Base-by-base conservation (phyloP, 2,888 invertebrate genomes). In the Octodonta nipae region DNA sequence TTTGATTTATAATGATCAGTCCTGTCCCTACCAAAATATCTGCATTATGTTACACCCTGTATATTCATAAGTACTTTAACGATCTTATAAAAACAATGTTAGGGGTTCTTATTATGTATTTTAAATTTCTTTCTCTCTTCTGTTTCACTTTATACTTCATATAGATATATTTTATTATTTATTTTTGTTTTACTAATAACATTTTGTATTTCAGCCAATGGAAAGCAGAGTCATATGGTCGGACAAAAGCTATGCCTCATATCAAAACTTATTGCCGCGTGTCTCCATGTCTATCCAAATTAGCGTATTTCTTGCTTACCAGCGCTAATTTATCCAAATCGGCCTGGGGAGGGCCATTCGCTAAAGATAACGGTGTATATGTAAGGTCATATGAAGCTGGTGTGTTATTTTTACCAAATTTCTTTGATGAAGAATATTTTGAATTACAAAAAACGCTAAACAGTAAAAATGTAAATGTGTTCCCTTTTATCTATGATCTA, bases 291-390 rank as follows among this genome's bases (percentile, higher is more conserved):
- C 56, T 64, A 35, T 64, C 61, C n/a, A 61, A 65, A 44, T 67
- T 82, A 3, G 78, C 86, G 0, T 96, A 80, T 78, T 88, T 84
- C 56, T 61, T 87, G 1, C 64, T 95, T 1, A 92, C 92, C 0
- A 93, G 93, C 32, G 89, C 87, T 0, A 98, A 98, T 65, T 65
- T 95, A 15, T 96, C 95, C 7, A 95, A 93, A 65, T 89, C 95
- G 1, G 96, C 96, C 0, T 96, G 96, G 96, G 96, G 96, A 24
- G 58, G 70, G 5, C 75, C 73, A 41, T 73, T 70, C 38, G 71
- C 69, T 25, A 49, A 46, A 35, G 46, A 49, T 28, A 44, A 41
- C 8, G 43, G 44, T 2, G 40, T 44, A 1, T 71, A 81, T 16
- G 74, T 92, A 5, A 72, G 85, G 57, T 91, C 87, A 26, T 93